Evolutionary conservation across 2,113 vertebrate genomes (phyloP).

Genomic region (Rhinolophus sinicus): DNA sequence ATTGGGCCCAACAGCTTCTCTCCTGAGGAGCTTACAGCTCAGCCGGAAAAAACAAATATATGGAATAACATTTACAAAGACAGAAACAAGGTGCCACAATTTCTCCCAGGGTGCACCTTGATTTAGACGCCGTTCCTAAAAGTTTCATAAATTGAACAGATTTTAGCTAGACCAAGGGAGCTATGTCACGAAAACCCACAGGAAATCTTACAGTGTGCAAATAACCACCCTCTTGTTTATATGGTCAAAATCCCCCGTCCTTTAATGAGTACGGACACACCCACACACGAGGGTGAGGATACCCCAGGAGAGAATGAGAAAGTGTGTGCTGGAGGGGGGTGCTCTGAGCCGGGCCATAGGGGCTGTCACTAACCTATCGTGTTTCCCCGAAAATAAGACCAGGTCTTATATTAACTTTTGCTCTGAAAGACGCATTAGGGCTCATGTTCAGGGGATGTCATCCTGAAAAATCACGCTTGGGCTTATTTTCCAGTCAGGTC

Average conservation of each 20-base stretch:
- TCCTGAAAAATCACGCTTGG: too few relatives aligned
- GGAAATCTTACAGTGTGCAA: background rate
- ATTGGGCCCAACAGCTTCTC: background rate
- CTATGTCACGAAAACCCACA: background rate
- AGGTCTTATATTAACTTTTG: too few relatives aligned
- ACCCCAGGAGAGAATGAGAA: background rate
- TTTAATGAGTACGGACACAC: background rate
- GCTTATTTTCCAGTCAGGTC: too few relatives aligned
- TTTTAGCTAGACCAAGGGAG: background rate
- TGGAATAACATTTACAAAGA: background rate
- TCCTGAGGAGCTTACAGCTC: background rate
- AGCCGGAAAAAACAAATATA: background rate
- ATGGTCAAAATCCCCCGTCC: background rate
- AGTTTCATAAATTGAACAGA: background rate
- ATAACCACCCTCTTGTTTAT: too few relatives aligned
- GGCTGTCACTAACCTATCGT: background rate
- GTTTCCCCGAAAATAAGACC: too few relatives aligned
- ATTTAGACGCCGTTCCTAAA: background rate
- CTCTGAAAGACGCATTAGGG: too few relatives aligned
- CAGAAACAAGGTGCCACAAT: background rate
- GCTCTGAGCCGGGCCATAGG: background rate
- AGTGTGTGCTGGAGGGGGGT: accelerated
- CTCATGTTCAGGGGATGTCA: too few relatives aligned
- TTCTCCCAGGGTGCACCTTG: accelerated
- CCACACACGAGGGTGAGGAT: background rate